Evolutionary conservation across 2,888 invertebrate species (phyloP).

Genomic region (Papilio demoleus): DNA sequence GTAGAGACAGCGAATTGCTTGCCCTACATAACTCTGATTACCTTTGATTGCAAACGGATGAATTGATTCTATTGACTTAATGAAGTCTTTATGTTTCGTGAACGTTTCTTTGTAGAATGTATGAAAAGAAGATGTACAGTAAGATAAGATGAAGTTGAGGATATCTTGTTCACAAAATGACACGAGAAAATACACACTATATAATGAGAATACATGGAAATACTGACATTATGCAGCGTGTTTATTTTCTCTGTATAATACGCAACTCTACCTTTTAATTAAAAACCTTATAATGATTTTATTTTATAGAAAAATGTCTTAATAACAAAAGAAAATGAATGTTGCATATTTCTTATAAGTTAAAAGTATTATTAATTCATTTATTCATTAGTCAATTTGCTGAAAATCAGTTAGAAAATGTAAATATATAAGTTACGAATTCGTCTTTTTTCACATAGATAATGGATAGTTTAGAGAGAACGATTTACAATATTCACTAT

Average conservation of each 20-base stretch:
- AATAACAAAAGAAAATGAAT: not conserved
- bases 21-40: constrained; percentile 1
- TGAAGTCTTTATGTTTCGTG: not conserved
- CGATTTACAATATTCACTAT: too few relatives aligned
- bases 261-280: too few relatives aligned
- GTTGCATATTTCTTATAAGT: not conserved
- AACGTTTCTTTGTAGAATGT: not conserved
- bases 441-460: too few relatives aligned
- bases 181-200: too few relatives aligned
- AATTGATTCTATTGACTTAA: constrained; percentile 14
- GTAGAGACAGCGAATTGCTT: not conserved
- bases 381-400: not conserved
- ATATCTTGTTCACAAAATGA: not conserved
- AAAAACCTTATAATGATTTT: too few relatives aligned
- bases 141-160: not conserved
- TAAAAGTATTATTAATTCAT: not conserved
- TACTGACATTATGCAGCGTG: not conserved
- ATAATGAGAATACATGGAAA: too few relatives aligned
- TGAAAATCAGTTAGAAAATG: not conserved
- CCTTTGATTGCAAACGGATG: constrained; percentile 8
- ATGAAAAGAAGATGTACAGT: not conserved
- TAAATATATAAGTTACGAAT: too few relatives aligned
- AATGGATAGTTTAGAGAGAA: too few relatives aligned
- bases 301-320: too few relatives aligned
- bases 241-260: too few relatives aligned